Evolutionary conservation across 1,140 invertebrate genomes (phyloP).

Genomic region (Dinothrombium tinctorium): DNA sequence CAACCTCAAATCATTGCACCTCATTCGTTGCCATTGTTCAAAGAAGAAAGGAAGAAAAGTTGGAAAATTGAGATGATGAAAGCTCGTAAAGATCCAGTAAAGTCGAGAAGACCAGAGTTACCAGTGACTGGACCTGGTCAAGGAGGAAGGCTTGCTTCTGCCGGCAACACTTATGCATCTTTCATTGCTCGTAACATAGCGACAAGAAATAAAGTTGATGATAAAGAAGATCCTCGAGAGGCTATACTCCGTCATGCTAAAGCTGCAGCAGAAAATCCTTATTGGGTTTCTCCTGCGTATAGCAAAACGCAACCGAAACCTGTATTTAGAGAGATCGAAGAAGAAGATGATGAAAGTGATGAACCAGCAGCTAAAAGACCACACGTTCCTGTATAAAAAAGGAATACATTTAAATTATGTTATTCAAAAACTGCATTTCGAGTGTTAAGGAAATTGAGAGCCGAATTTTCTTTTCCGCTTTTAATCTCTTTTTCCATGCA

Average conservation of each 20-base stretch:
- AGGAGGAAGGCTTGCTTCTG: conserved; percentile 75
- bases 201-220: conserved; percentile 58
- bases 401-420: too few species aligned
- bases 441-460: too few species aligned
- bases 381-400: neutral
- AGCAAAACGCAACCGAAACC: conserved; percentile 29
- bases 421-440: too few species aligned
- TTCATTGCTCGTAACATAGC: conserved; percentile 91
- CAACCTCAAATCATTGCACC: conserved; percentile 90
- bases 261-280: conserved; percentile 86
- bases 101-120: conserved; percentile 75
- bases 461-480: too few species aligned
- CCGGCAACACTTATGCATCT: conserved; percentile 84
- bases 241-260: conserved; percentile 92
- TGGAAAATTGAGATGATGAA: conserved; percentile 76
- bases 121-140: conserved; percentile 55
- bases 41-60: conserved; percentile 69
- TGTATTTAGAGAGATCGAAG: conserved; percentile 17
- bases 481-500: too few species aligned
- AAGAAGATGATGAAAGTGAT: conserved; percentile 3
- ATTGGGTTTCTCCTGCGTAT: conserved; percentile 82
- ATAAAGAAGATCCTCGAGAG: conserved; percentile 85
- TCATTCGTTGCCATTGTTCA: conserved; percentile 81
- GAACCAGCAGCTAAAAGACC: conserved; percentile 1
- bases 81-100: conserved; percentile 66